Conservation (phyloP, 2,113 vertebrate genomes). For the Forbesichthys papilliferus region DNA sequence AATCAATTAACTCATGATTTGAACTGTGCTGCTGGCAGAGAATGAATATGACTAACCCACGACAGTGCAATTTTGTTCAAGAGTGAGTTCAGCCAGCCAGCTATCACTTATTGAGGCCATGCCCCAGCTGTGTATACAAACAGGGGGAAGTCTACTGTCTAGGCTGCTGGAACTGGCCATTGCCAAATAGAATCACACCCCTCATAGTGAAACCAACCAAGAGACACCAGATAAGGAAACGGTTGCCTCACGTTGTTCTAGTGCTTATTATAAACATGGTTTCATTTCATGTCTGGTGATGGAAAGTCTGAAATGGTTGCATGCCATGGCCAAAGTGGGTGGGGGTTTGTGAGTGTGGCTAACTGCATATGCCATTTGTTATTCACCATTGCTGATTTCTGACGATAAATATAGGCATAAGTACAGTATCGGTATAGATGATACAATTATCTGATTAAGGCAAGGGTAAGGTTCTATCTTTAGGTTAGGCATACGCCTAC, state of each 20-base stretch:
- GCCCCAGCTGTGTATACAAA: constrained; percentile 17
- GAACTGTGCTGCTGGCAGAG: constrained; percentile 11
- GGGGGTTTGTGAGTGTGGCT: not conserved
- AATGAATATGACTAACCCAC: constrained; percentile 35
- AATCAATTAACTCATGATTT: constrained; percentile 19
- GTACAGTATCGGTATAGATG: not conserved
- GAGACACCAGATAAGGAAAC: constrained; percentile 52
- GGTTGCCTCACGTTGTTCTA: constrained; percentile 55
- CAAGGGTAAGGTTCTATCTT: too few relatives aligned
- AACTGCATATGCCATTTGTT: not conserved
- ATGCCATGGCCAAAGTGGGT: not conserved
- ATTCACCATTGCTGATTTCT: too few relatives aligned
- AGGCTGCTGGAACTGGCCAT: constrained; percentile 21
- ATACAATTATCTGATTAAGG: not conserved
- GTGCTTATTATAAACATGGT: constrained; percentile 58
- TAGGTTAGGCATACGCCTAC: too few relatives aligned
- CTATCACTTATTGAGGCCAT: constrained; percentile 8
- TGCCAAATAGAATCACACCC: constrained; percentile 36
- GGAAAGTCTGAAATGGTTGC: constrained; percentile 37
- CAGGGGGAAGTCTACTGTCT: constrained; percentile 59
- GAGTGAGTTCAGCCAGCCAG: constrained; percentile 4
- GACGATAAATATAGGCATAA: too few relatives aligned
- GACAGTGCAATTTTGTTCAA: constrained; percentile 2
- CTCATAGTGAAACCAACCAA: constrained; percentile 70
- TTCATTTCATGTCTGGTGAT: constrained; percentile 62